Evolutionary conservation across 2,797 vertebrate genomes (phyloP).

Genomic region (Myotis findleyi): DNA sequence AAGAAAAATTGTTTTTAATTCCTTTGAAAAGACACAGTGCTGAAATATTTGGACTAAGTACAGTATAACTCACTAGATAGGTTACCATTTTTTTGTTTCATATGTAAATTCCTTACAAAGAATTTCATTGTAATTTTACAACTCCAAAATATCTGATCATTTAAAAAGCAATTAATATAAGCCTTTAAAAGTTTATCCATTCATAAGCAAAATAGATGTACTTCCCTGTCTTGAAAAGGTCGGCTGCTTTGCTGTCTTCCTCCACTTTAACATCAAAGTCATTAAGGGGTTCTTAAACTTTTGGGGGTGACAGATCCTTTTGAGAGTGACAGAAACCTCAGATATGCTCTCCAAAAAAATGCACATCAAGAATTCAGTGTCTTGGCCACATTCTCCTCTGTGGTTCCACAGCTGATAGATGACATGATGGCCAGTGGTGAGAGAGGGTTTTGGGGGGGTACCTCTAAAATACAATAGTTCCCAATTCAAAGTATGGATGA

Average conservation of each 20-base stretch:
- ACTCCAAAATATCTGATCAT: slow-evolving; percentile 32
- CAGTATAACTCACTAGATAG: not conserved
- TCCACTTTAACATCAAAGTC: not conserved
- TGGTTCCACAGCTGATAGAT: not conserved
- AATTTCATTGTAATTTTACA: slow-evolving; percentile 26
- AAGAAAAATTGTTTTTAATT: not conserved
- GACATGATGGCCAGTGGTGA: not conserved
- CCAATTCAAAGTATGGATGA: not conserved
- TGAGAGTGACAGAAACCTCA: not conserved
- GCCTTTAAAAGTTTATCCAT: not conserved
- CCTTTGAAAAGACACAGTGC: not conserved
- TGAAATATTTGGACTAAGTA: not conserved
- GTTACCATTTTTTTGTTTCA: not conserved
- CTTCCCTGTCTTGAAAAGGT: not conserved
- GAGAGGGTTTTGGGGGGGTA: rapidly evolving
- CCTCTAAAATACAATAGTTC: rapidly evolving
- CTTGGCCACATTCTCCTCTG: not conserved
- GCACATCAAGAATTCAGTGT: not conserved
- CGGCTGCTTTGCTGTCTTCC: not conserved
- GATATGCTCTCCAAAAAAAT: not conserved
- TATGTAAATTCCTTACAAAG: not conserved
- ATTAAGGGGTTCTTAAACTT: not conserved
- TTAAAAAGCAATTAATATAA: not conserved
- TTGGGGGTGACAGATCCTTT: not conserved
- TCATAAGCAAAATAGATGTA: not conserved